These are phyloP conservation scores for Drosophila rellima DNA, from an alignment of 2,888 invertebrate genomes.

Conservation along the genomic window DNA sequence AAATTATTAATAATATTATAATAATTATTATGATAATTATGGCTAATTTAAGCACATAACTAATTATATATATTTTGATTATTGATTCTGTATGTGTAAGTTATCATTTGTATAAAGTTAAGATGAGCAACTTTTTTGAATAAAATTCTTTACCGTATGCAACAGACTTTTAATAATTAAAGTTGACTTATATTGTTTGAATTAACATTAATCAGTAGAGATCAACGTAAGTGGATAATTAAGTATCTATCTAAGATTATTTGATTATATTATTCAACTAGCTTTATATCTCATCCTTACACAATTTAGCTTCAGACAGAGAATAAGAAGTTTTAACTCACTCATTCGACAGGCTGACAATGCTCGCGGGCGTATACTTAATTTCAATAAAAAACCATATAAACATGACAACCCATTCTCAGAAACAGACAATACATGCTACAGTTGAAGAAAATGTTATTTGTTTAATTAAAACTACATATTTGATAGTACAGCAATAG, in stretches of 20 bases:
- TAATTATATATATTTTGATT: conserved; percentile 63
- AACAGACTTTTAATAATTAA: neutral
- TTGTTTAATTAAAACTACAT: conserved; percentile 63
- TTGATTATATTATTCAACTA: neutral
- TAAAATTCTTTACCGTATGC: conserved; percentile 78
- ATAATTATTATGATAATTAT: conserved; percentile 52
- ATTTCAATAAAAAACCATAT: conserved; percentile 51
- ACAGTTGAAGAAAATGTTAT: conserved; percentile 46
- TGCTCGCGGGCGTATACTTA: conserved; percentile 54
- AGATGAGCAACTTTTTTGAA: conserved; percentile 77
- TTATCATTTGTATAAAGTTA: conserved; percentile 81
- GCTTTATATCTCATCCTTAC: neutral
- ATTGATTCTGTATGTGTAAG: conserved; percentile 67
- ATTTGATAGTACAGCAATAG: conserved; percentile 43
- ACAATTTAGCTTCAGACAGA: neutral
- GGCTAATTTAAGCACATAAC: conserved; percentile 68
- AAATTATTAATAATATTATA: conserved; percentile 36
- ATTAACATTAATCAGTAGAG: neutral
- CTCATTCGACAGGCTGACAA: neutral
- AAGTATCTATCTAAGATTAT: neutral
- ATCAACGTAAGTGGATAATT: neutral
- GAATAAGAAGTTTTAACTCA: neutral
- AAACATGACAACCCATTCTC: conserved; percentile 23
- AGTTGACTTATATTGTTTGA: neutral
- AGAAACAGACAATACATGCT: neutral